Evolutionary conservation across 1,140 invertebrate genomes (phyloP).

Genomic region (Saccostrea glomerata): DNA sequence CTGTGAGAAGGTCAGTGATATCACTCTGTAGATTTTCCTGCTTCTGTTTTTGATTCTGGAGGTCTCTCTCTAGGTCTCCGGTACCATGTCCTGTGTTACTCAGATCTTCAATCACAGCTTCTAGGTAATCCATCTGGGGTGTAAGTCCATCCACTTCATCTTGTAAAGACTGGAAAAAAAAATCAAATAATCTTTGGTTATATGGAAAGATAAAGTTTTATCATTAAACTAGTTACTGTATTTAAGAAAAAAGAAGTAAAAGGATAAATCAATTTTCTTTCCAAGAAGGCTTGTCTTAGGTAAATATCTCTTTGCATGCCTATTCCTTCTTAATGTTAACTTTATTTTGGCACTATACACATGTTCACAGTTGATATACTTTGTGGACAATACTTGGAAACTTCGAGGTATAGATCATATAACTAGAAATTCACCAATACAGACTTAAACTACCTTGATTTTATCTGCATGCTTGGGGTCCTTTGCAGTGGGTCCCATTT

Average conservation of each 20-base stretch:
- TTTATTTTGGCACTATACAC: too few relatives aligned
- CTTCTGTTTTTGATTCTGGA: constrained; percentile 86
- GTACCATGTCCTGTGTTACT: constrained; percentile 85
- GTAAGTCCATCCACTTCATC: constrained; percentile 86
- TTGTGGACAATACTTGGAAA: too few relatives aligned
- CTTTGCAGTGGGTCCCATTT: constrained; percentile 87
- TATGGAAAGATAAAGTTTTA: neutral
- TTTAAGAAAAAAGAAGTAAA: too few relatives aligned
- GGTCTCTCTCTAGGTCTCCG: constrained; percentile 87
- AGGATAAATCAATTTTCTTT: too few relatives aligned
- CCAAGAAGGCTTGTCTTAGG: too few relatives aligned
- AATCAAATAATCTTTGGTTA: neutral
- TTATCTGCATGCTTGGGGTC: constrained; percentile 91
- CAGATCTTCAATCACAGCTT: constrained; percentile 87
- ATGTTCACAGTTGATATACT: too few relatives aligned
- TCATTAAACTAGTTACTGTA: neutral
- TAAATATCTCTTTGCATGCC: too few relatives aligned
- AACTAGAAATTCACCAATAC: neutral
- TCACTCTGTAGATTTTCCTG: constrained; percentile 88
- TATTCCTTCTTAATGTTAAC: too few relatives aligned
- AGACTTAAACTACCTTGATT: constrained; percentile 83
- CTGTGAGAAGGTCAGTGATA: constrained; percentile 88
- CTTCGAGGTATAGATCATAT: too few relatives aligned
- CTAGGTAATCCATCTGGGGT: constrained; percentile 83
- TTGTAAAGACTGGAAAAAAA: constrained; percentile 66